A percentile compares a stretch with the other conserved stretches of the same genome.
phyloP scores from a whole-genome alignment of 2,888 invertebrate species.

The Spodoptera exigua region DNA sequence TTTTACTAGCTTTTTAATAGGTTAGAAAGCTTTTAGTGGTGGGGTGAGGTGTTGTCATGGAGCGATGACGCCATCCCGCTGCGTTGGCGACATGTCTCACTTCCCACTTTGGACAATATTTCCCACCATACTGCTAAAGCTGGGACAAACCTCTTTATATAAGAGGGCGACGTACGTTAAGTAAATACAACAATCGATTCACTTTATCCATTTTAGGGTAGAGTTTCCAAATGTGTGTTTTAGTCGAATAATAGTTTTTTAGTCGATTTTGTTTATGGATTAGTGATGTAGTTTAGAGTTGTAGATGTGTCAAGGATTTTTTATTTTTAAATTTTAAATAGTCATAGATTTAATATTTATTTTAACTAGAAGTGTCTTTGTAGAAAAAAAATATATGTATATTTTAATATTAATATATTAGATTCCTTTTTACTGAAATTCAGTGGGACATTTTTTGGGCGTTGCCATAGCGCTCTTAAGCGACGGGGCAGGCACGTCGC shows the following conservation, averaged over 20 bases:
- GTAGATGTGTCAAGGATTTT: too few species aligned
- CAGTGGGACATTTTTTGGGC: constrained; percentile 7
- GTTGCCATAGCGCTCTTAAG: constrained; percentile 13
- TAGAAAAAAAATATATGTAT: neutral
- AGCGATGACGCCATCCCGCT: constrained; percentile 25
- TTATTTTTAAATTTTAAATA: neutral
- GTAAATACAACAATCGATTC: constrained; percentile 34
- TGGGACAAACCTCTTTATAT: constrained; percentile 3
- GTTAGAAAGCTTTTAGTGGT: neutral
- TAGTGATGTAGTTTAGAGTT: too few species aligned
- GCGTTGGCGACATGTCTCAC: constrained; percentile 16
- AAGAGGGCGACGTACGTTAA: constrained; percentile 27
- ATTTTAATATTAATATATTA: neutral
- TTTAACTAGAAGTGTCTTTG: neutral
- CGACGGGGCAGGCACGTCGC: constrained; percentile 17
- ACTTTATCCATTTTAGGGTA: constrained; percentile 15
- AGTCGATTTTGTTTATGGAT: neutral
- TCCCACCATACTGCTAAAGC: neutral
- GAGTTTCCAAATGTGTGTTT: constrained; percentile 20
- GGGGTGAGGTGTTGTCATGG: constrained; percentile 42
- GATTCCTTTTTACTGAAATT: neutral
- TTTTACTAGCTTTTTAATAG: constrained; percentile 19
- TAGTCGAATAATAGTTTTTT: constrained; percentile 6
- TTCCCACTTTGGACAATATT: neutral
- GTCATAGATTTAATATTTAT: neutral